These are phyloP conservation scores for Zaprionus kolodkinae DNA, from an alignment of 1,140 invertebrate genomes.

Conservation along the genomic window DNA sequence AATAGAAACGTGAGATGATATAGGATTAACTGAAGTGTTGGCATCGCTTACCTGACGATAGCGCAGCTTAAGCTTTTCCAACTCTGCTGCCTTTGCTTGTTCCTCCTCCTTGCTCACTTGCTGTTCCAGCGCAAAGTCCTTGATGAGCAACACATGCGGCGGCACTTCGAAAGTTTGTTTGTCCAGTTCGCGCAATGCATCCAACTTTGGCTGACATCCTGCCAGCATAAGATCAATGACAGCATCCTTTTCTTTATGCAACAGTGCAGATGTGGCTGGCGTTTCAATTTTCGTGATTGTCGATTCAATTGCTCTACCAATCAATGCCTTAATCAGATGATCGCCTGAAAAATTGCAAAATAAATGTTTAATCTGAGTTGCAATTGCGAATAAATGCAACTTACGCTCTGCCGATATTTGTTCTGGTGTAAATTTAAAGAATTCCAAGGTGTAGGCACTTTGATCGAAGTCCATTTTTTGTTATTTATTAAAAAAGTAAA, in stretches of 20 bases:
- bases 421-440: constrained; percentile 66
- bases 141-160: constrained; percentile 57
- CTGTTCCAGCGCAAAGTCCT: constrained; percentile 53
- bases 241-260: constrained; percentile 34
- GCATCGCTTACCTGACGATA: constrained; percentile 58
- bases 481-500: neutral
- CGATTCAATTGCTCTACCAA: constrained; percentile 41
- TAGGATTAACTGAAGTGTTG: neutral
- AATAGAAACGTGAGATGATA: neutral
- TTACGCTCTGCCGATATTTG: constrained; percentile 65
- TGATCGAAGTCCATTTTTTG: constrained; percentile 49
- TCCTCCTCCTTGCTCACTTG: constrained; percentile 40
- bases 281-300: constrained; percentile 60
- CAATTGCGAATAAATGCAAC: neutral
- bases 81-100: constrained; percentile 30
- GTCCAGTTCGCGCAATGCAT: constrained; percentile 41
- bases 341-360: constrained; percentile 46
- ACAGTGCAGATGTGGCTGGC: constrained; percentile 32
- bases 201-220: constrained; percentile 36
- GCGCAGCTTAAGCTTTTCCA: constrained; percentile 44
- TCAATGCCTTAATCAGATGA: constrained; percentile 41
- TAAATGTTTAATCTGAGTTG: neutral
- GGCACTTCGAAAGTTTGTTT: constrained; percentile 60
- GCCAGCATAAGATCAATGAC: constrained; percentile 41
- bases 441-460: constrained; percentile 57